phyloP scores from a whole-genome alignment of 2,888 invertebrate species.

The Steinernema scapterisci region DNA sequence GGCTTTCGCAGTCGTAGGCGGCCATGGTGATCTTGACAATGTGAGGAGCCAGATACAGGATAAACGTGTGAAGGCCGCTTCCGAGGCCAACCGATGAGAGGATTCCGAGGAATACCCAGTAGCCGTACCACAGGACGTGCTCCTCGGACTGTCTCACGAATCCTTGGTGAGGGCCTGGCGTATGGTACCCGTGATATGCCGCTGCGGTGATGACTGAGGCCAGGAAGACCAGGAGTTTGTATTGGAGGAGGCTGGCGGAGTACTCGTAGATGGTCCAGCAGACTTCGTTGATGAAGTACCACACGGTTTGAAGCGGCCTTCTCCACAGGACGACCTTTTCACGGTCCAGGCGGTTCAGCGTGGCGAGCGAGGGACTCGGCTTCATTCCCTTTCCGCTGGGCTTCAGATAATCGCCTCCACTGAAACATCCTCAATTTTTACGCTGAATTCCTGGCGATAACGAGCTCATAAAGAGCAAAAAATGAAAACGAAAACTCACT shows the following conservation, averaged over 20 bases:
- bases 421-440: neutral
- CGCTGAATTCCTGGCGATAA: neutral
- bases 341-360: slow-evolving; percentile 63
- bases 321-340: slow-evolving; percentile 69
- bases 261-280: slow-evolving; percentile 45
- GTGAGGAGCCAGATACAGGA: slow-evolving; percentile 92
- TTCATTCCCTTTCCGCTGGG: slow-evolving; percentile 45
- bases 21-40: slow-evolving; percentile 97
- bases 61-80: slow-evolving; percentile 96
- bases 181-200: slow-evolving; percentile 64
- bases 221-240: slow-evolving; percentile 33
- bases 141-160: slow-evolving; percentile 67
- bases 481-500: neutral
- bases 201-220: slow-evolving; percentile 48
- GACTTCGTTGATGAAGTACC: slow-evolving; percentile 69
- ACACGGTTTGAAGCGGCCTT: slow-evolving; percentile 68
- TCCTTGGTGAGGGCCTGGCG: slow-evolving; percentile 68
- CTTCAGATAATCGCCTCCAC: slow-evolving; percentile 33
- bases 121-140: slow-evolving; percentile 77
- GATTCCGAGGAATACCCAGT: slow-evolving; percentile 91
- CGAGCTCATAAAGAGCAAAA: neutral
- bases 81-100: slow-evolving; percentile 95
- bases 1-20: slow-evolving; percentile 91
- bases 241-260: slow-evolving; percentile 37
- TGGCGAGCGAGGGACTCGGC: slow-evolving; percentile 56